Conservation (phyloP, 2,113 vertebrate species). For the Aix galericulata region DNA sequence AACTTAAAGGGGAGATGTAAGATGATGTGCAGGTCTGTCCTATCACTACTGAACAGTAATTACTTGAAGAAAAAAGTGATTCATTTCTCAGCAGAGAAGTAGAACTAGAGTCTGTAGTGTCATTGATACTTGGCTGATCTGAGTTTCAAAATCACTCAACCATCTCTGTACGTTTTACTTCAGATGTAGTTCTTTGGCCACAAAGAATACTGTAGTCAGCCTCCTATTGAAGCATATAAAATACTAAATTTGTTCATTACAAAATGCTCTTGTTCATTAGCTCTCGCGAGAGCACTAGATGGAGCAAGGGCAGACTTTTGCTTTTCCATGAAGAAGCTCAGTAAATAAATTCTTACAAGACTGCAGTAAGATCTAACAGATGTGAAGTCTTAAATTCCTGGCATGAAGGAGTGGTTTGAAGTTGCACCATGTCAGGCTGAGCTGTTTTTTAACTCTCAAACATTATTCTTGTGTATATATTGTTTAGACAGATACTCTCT, state of each 20-base stretch:
- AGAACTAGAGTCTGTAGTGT: not conserved
- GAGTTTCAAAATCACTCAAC: not conserved
- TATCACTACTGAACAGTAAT: not conserved
- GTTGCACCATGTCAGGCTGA: not conserved
- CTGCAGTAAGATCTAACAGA: not conserved
- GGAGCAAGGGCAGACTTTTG: not conserved
- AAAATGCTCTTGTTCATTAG: not conserved
- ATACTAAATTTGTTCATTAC: not conserved
- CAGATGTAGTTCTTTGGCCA: not conserved
- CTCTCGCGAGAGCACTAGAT: not conserved
- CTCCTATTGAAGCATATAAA: not conserved
- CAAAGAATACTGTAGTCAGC: not conserved
- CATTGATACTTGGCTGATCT: not conserved
- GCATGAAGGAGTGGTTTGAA: not conserved
- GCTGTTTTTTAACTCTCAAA: not conserved
- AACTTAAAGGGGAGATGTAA: not conserved
- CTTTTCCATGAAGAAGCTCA: not conserved
- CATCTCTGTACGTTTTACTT: not conserved
- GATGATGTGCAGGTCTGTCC: not conserved
- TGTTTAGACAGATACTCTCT: not conserved
- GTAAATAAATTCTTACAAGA: not conserved
- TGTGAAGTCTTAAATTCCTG: conserved; percentile 29
- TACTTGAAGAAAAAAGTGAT: not conserved
- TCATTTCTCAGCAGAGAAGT: not conserved
- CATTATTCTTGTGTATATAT: not conserved